These are phyloP conservation scores for Rhombomys opimus DNA, from an alignment of 2,113 vertebrate genomes.

Conservation along the genomic window DNA sequence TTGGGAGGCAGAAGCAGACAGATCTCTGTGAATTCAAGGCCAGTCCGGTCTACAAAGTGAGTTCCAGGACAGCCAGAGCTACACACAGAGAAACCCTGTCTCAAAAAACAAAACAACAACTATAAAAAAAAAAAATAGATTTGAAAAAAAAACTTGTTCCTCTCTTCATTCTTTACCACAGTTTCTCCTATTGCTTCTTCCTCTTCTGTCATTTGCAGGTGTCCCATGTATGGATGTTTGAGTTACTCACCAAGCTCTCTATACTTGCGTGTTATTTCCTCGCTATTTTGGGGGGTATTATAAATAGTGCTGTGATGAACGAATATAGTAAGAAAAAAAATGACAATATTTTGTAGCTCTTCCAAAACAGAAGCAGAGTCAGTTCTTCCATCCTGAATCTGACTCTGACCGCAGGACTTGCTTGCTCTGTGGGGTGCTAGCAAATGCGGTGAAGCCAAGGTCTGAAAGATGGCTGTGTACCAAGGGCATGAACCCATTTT, in stretches of 20 bases:
- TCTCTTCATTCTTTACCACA: not conserved
- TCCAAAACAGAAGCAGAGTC: not conserved
- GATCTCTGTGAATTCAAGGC: too few relatives aligned
- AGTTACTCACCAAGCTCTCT: conserved; percentile 50
- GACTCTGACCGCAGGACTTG: not conserved
- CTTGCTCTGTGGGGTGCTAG: conserved; percentile 22
- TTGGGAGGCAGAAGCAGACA: too few relatives aligned
- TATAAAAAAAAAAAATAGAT: not conserved
- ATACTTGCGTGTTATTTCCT: not conserved
- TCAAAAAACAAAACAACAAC: too few relatives aligned
- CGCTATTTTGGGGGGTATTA: not conserved
- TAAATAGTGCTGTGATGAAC: not conserved
- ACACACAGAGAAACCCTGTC: too few relatives aligned
- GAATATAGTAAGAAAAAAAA: not conserved
- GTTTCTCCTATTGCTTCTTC: not conserved
- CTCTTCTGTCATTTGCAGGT: conserved; percentile 4
- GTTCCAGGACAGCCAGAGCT: too few relatives aligned
- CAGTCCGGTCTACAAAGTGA: too few relatives aligned
- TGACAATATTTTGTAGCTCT: not conserved
- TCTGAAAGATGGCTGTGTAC: not conserved
- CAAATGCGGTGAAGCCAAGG: not conserved
- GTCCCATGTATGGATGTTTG: not conserved
- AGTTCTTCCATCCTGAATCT: conserved; percentile 19
- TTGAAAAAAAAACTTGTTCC: not conserved
- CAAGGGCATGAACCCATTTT: not conserved